Evolutionary conservation across 2,888 invertebrate species (phyloP), one percentile per base, ranked within the genome.

Genomic region (Drosophila infuscata): DNA sequence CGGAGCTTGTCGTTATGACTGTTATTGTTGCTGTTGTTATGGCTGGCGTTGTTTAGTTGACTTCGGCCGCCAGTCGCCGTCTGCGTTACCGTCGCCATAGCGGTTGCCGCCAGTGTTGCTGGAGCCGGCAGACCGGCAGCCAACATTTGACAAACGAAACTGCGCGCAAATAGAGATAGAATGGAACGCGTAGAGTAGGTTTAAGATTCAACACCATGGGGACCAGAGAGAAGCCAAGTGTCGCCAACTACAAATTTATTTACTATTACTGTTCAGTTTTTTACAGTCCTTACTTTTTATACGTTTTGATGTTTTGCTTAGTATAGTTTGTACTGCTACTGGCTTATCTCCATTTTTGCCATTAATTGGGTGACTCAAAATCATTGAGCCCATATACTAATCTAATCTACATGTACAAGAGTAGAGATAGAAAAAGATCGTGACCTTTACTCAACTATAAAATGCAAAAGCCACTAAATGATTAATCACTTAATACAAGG

Each of bases 191-290:
- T 29, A 57, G 43, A 72, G 84, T 83, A 86, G 88, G 83, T 88
- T 91, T 90, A 79, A 82, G 81, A 84, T 85, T 91, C 84, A 86
- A 90, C 89, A 90, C 91, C 91, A 88, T 82, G 82, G 88, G 88
- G 89, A 82, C 91, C 81, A 89, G 25, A 46, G 46, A 46, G 88
- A 87, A 90, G 83, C 80, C 81, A 89, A 91, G 91, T 91, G 91
- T 91, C 92, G 91, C 92, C 91, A 91, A 81, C 76, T 81, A 83
- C 70, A 79, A 88, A 88, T 81, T 82, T 76, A 86, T 90, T 77
- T 89, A 77, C 72, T 81, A 79, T 66, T 66, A 73, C 67, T 70
- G 65, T 65, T 73, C 64, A 76, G 70, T 76, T 83, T 82, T 89
- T 81, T 76, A 74, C 75, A 76, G 67, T 78, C 70, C 61, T 68